These are phyloP conservation scores for Vultur gryphus DNA, from an alignment of 2,797 vertebrate species.

Conservation along the genomic window DNA sequence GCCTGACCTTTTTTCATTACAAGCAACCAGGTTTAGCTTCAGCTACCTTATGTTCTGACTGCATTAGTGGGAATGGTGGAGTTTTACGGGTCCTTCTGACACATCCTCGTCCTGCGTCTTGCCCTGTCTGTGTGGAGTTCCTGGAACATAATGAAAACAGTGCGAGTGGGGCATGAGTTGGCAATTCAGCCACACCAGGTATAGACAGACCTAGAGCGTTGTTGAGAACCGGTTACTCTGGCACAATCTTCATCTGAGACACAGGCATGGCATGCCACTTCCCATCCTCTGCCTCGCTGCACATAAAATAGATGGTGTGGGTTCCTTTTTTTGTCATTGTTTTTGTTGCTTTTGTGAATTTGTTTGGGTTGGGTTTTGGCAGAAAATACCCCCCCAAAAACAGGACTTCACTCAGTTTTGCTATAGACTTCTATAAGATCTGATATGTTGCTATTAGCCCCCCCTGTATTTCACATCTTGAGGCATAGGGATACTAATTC, in stretches of 20 bases:
- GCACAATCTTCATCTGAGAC: background rate
- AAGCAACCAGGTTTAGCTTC: background rate
- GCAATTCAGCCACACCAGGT: background rate
- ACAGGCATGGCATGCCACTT: accelerated
- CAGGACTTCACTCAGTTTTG: background rate
- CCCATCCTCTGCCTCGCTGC: background rate
- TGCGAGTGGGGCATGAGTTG: background rate
- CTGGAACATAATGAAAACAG: accelerated
- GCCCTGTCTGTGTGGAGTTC: background rate
- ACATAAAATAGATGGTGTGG: background rate
- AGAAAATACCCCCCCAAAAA: background rate
- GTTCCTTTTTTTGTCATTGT: background rate
- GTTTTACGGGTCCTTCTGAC: background rate
- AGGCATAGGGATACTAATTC: no score
- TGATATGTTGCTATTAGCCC: background rate
- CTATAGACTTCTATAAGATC: accelerated
- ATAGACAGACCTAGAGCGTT: accelerated
- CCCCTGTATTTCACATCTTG: background rate
- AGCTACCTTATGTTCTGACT: background rate
- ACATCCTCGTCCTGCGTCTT: accelerated
- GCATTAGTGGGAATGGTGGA: accelerated
- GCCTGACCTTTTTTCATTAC: background rate
- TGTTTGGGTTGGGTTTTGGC: background rate
- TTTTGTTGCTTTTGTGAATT: background rate
- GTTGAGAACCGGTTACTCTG: accelerated